Base-by-base conservation (phyloP, 2,797 vertebrate genomes). In the Discoglossus pictus region DNA sequence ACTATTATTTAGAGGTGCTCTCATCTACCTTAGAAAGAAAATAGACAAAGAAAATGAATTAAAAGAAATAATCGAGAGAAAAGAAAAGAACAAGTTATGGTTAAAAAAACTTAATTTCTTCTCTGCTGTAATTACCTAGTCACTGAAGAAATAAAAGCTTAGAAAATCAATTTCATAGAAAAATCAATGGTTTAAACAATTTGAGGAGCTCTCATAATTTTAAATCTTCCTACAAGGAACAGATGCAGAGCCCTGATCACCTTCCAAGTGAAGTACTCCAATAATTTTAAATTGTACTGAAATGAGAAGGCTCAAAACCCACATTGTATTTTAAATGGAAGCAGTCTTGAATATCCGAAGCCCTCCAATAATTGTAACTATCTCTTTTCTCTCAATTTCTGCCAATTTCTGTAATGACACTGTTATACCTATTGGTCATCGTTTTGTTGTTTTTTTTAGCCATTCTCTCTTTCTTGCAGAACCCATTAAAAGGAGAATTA, bases 131-230 rank as follows among this genome's bases (percentile, higher is more conserved):
- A 87, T 85, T 84, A 86, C 74, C 70, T 68, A 79, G 69, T 72
- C 75, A 78, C 68, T 69, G 75, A 79, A 83, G 77, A 80, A 86
- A 83, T 83, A 85, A 85, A 88, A 84, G 0, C 6, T 63, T 74
- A 72, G 73, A 74, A 83, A 84, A 84, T 82, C 82, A 74, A 89
- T 87, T 87, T 85, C 75, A 82, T 85, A 75, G 81, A 82, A 71
- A 85, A 88, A 86, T 83, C 83, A 83, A 86, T 89, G 74, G 83
- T 85, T 87, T 84, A 88, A 87, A 84, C 84, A 80, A 79, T 79
- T 78, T 77, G 77, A 85, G 81, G 80, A 77, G 75, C 75, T 77
- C 74, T 79, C 73, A 69, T 85, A 76, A 87, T 82, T 86, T 84
- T 82, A 81, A 86, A 81, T 79, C 75, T 78, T 16, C 54, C 76